Evolutionary conservation across 2,797 vertebrate genomes (phyloP).

Genomic region (Neoniphon sammara): DNA sequence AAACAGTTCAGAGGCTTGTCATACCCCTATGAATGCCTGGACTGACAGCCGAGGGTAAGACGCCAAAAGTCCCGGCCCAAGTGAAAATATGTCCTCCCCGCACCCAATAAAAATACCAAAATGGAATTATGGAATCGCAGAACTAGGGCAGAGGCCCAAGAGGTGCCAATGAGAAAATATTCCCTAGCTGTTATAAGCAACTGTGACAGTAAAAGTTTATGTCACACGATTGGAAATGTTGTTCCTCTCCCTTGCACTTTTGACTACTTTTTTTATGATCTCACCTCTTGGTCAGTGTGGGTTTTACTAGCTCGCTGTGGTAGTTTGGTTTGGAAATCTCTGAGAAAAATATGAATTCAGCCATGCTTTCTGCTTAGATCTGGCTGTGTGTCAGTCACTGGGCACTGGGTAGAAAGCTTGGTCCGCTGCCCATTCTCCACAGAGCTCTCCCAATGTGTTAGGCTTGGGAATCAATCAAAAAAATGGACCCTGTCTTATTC

Average conservation of each 20-base stretch:
- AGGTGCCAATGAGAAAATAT: conserved; percentile 51
- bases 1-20: conserved; percentile 57
- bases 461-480: conserved; percentile 16
- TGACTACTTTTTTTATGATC: conserved; percentile 47
- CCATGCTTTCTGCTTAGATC: conserved; percentile 57
- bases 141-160: conserved; percentile 42
- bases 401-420: conserved; percentile 17
- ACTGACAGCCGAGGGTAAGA: conserved; percentile 42
- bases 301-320: conserved; percentile 45
- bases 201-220: conserved; percentile 56
- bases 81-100: conserved; percentile 45
- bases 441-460: conserved; percentile 19
- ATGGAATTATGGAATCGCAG: conserved; percentile 48
- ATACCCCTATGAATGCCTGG: conserved; percentile 40
- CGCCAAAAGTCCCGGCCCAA: conserved; percentile 56
- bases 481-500: not conserved
- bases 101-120: conserved; percentile 59
- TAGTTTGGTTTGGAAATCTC: conserved; percentile 49
- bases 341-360: conserved; percentile 58
- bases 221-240: conserved; percentile 54
- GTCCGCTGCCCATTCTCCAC: conserved; percentile 11
- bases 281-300: conserved; percentile 45
- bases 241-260: conserved; percentile 17
- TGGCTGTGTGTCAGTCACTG: conserved; percentile 50
- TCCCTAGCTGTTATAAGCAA: conserved; percentile 26